These are phyloP conservation scores for Acridotheres tristis DNA, from an alignment of 2,797 vertebrate genomes.

Conservation along the genomic window DNA sequence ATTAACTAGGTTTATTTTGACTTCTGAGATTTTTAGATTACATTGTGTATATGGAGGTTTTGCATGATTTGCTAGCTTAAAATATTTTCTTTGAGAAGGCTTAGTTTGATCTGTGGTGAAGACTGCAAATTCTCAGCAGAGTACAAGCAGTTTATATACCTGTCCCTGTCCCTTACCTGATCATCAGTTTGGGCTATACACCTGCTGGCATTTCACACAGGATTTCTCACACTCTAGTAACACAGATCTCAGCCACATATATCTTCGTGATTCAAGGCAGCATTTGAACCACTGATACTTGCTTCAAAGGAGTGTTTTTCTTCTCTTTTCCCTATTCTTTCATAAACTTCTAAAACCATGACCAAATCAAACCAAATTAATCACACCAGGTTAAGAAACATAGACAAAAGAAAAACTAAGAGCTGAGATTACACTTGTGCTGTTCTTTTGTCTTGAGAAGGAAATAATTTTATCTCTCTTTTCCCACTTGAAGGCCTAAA, in stretches of 20 bases:
- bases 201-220: neutral
- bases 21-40: neutral
- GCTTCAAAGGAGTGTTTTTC: neutral
- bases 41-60: neutral
- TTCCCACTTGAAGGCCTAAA: neutral
- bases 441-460: conserved; percentile 14
- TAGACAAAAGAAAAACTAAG: conserved; percentile 11
- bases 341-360: neutral
- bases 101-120: neutral
- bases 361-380: conserved; percentile 19
- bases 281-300: neutral
- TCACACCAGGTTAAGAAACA: conserved; percentile 11
- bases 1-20: neutral
- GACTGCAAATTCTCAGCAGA: neutral
- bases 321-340: neutral
- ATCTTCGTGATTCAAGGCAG: neutral
- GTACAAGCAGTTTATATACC: neutral
- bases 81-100: neutral
- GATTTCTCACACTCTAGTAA: neutral
- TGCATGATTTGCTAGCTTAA: neutral
- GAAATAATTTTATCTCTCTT: conserved; percentile 19
- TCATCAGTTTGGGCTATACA: neutral
- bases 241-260: neutral
- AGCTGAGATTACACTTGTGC: neutral
- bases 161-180: neutral